Conservation (phyloP, 2,888 invertebrate species). For the Lasioglossum villosulum region DNA sequence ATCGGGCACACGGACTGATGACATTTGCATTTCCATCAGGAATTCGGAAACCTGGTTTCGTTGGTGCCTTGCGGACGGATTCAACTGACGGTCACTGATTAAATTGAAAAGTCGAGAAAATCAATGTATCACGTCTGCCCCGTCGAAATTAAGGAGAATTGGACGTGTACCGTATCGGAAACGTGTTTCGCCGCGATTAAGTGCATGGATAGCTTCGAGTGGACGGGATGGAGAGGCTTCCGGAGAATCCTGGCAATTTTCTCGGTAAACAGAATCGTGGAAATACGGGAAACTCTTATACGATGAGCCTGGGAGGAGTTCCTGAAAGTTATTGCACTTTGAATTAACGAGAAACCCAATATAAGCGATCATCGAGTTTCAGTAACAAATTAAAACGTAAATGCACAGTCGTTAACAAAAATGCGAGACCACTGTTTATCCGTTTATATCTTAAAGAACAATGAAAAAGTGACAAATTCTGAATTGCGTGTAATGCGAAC, state of each 20-base stretch:
- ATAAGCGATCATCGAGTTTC: background rate
- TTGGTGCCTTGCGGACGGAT: constrained; percentile 12
- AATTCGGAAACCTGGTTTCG: constrained; percentile 46
- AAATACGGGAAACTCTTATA: background rate
- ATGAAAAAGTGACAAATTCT: too few species aligned
- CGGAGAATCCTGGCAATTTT: constrained; percentile 5
- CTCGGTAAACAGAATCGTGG: background rate
- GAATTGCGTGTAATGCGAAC: too few species aligned
- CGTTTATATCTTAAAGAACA: background rate
- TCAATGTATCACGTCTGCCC: constrained; percentile 45
- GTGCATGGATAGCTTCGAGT: background rate
- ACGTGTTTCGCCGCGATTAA: constrained; percentile 41
- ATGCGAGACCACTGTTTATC: too few species aligned
- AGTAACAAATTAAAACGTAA: background rate
- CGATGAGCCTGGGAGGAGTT: background rate
- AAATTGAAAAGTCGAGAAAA: constrained; percentile 57
- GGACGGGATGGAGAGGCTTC: background rate
- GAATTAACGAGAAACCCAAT: background rate
- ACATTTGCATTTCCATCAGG: constrained; percentile 60
- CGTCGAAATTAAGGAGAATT: constrained; percentile 45
- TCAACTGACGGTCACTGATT: constrained; percentile 48
- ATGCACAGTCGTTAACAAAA: background rate
- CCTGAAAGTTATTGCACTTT: background rate
- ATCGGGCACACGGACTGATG: constrained; percentile 40
- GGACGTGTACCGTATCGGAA: constrained; percentile 34